phyloP scores from a whole-genome alignment of 2,888 invertebrate genomes.

The Dendrolimus pini region DNA sequence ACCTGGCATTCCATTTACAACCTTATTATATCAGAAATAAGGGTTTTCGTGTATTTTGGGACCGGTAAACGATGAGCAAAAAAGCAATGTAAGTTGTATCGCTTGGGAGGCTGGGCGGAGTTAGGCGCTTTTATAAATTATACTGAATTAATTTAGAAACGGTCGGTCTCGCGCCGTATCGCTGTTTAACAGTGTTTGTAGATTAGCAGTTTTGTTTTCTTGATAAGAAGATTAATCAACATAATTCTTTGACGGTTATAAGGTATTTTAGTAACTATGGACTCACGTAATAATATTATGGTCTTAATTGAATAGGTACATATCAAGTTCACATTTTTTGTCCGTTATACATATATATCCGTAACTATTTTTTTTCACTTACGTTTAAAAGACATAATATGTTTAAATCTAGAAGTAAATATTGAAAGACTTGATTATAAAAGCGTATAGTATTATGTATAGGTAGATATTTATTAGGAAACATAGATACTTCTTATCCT shows the following conservation, averaged over 20 bases:
- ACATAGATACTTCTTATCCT: too few relatives aligned
- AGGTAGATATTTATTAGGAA: too few relatives aligned
- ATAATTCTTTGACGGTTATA: constrained; percentile 3
- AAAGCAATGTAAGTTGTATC: constrained; percentile 60
- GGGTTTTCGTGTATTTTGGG: constrained; percentile 6
- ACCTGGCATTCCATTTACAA: constrained; percentile 16
- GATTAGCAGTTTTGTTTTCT: constrained; percentile 10
- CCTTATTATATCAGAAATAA: constrained; percentile 18
- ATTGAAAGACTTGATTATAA: too few relatives aligned
- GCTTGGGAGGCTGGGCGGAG: constrained; percentile 59
- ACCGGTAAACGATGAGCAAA: constrained; percentile 15
- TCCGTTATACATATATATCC: too few relatives aligned
- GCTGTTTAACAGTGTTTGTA: constrained; percentile 49
- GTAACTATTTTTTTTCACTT: too few relatives aligned
- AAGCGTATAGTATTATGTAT: too few relatives aligned
- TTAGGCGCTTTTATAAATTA: constrained; percentile 71
- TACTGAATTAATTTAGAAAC: constrained; percentile 70
- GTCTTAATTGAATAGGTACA: too few relatives aligned
- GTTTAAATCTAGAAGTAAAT: too few relatives aligned
- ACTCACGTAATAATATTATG: too few relatives aligned
- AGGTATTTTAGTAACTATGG: too few relatives aligned
- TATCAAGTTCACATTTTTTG: too few relatives aligned
- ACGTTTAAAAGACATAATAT: too few relatives aligned
- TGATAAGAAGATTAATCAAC: constrained; percentile 17
- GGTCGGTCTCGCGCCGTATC: constrained; percentile 44